Evolutionary conservation across 2,113 vertebrate species (phyloP).

Genomic region (Anolis carolinensis): DNA sequence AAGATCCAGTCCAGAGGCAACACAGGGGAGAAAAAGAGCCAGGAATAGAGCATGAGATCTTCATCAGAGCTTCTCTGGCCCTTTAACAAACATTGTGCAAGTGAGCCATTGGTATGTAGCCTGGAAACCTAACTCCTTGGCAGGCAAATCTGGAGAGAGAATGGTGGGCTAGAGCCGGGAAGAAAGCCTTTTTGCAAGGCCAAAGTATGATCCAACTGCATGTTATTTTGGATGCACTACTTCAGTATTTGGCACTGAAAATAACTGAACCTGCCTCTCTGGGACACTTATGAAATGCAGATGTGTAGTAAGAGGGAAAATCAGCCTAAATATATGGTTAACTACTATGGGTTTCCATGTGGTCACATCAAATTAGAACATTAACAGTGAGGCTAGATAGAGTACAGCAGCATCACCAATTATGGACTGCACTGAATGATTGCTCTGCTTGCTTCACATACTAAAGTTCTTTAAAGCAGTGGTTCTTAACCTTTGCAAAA

Average conservation of each 20-base stretch:
- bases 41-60: background rate
- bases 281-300: background rate
- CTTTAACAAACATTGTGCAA: background rate
- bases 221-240: background rate
- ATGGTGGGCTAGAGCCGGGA: background rate
- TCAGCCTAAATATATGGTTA: background rate
- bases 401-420: background rate
- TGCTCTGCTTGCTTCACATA: background rate
- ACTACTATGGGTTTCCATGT: background rate
- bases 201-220: background rate
- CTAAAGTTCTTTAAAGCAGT: background rate
- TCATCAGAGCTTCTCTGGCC: background rate
- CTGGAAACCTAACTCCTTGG: background rate
- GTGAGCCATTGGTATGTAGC: background rate
- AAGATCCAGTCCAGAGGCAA: background rate
- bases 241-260: no score
- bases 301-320: background rate
- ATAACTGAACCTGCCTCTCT: background rate
- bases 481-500: no score
- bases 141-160: background rate
- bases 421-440: background rate
- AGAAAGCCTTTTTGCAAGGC: no score
- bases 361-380: background rate
- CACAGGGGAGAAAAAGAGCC: background rate
- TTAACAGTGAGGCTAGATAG: background rate